Conservation (phyloP, 2,888 invertebrate genomes). For the Aleiodes alternator region DNA sequence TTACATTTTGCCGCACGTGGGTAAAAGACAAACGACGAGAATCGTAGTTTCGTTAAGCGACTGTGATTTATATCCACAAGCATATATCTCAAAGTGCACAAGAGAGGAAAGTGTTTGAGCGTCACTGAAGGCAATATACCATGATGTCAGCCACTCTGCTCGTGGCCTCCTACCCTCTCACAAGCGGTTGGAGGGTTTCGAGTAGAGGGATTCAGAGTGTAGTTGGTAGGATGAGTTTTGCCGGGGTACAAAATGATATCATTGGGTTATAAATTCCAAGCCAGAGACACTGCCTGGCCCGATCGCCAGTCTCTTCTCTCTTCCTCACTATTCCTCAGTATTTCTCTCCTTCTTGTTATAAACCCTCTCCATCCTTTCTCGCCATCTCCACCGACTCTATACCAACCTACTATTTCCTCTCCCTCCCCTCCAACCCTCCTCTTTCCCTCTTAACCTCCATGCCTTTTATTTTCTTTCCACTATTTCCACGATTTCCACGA, state of each 20-base stretch:
- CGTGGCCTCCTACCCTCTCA: conserved; percentile 54
- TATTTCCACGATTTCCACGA: conserved; percentile 46
- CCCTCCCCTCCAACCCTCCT: conserved; percentile 5
- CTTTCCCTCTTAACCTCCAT: conserved; percentile 54
- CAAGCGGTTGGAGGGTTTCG: conserved; percentile 58
- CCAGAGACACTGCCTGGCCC: conserved; percentile 70
- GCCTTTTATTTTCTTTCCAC: conserved; percentile 31
- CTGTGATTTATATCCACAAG: conserved; percentile 60
- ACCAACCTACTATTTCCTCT: no score
- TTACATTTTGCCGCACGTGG: conserved; percentile 27
- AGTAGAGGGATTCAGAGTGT: conserved; percentile 56
- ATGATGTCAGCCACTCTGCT: conserved; percentile 72
- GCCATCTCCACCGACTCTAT: conserved; percentile 76
- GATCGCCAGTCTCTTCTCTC: conserved; percentile 68
- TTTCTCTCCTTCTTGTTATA: conserved; percentile 37
- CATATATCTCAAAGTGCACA: conserved; percentile 38
- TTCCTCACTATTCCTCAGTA: conserved; percentile 49
- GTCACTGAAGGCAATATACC: conserved; percentile 74
- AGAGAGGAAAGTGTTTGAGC: conserved; percentile 68
- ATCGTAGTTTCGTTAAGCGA: conserved; percentile 59
- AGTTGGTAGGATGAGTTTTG: conserved; percentile 65
- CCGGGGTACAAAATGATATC: conserved; percentile 74
- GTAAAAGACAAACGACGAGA: conserved; percentile 34
- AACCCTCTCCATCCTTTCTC: conserved; percentile 76
- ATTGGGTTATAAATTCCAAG: conserved; percentile 75